Evolutionary conservation across 2,113 vertebrate genomes (phyloP).

Genomic region (Sinocyclocheilus grahami): DNA sequence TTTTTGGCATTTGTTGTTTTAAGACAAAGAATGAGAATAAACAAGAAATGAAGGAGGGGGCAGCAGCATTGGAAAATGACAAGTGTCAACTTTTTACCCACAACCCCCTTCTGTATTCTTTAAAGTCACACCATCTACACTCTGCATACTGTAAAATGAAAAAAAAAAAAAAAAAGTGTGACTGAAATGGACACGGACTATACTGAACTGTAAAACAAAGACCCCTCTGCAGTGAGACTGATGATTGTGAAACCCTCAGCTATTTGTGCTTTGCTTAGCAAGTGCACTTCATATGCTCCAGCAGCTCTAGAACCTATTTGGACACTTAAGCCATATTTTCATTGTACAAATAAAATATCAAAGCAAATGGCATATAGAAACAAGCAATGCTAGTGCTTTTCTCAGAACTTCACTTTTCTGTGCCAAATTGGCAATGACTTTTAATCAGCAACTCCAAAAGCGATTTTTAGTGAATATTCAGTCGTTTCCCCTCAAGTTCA

Average conservation of each 20-base stretch:
- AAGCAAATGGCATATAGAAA: background rate
- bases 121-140: constrained; percentile 5
- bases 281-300: background rate
- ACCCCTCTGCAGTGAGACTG: background rate
- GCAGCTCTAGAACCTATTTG: background rate
- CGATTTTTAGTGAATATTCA: no score
- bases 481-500: background rate
- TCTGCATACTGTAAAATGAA: background rate
- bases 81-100: background rate
- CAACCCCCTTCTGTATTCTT: background rate
- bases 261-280: background rate
- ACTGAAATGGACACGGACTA: background rate
- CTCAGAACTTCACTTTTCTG: background rate
- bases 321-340: background rate
- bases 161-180: background rate
- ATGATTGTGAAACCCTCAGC: background rate
- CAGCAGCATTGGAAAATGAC: background rate
- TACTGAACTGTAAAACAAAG: background rate
- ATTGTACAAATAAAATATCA: no score
- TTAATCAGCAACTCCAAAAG: background rate
- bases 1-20: background rate
- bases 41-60: background rate
- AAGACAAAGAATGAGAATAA: background rate
- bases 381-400: no score
- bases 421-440: background rate